A percentile compares a stretch with the other conserved stretches of the same genome.
Conservation (phyloP, 1,140 invertebrate species). For the Oedothorax gibbosus region DNA sequence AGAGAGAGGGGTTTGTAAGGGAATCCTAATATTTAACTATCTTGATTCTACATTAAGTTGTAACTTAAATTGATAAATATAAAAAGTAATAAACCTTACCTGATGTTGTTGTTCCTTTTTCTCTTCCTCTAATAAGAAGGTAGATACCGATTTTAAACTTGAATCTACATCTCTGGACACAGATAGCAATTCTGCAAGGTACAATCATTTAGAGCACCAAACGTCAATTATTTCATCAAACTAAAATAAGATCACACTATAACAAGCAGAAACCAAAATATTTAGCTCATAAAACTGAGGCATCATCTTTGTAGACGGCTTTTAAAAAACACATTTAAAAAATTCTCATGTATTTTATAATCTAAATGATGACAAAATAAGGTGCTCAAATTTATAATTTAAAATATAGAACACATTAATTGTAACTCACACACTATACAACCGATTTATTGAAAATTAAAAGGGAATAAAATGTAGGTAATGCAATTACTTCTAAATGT, state of each 20-base stretch:
- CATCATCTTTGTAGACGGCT: not conserved
- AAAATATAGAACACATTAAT: not conserved
- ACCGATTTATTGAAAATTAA: not conserved
- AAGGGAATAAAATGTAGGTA: not conserved
- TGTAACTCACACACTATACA: not conserved
- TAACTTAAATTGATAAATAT: too few relatives aligned
- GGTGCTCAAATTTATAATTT: not conserved
- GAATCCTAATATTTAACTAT: not conserved
- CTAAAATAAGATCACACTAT: too few relatives aligned
- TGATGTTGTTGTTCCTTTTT: slow-evolving; percentile 61
- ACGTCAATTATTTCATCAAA: not conserved
- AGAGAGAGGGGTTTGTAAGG: too few relatives aligned
- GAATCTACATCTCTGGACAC: slow-evolving; percentile 61
- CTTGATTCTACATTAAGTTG: not conserved
- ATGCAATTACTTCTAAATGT: not conserved
- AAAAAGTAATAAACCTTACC: slow-evolving; percentile 26
- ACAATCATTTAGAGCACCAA: not conserved
- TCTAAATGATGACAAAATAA: not conserved
- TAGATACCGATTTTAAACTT: slow-evolving; percentile 53
- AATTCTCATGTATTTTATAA: not conserved
- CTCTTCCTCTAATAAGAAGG: slow-evolving; percentile 62
- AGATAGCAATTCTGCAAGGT: slow-evolving; percentile 56
- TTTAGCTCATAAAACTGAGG: not conserved
- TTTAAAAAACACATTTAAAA: not conserved
- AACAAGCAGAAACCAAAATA: too few relatives aligned